These are phyloP conservation scores for Uropetala carovei DNA, from an alignment of 2,888 invertebrate genomes.

Conservation along the genomic window DNA sequence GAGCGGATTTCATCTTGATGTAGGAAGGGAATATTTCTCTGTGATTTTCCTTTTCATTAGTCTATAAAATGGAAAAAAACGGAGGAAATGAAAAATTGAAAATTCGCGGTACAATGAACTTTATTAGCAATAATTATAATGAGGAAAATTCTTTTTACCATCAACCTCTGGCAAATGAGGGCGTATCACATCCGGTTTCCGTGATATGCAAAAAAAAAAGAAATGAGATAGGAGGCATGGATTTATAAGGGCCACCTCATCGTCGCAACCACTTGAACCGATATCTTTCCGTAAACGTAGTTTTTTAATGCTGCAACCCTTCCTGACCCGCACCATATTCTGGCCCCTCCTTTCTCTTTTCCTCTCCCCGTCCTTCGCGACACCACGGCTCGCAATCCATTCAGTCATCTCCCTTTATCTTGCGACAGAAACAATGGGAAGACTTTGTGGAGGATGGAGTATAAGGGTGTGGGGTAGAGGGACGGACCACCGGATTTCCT, in stretches of 20 bases:
- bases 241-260: background rate
- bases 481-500: slow-evolving; percentile 31
- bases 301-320: background rate
- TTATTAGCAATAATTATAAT: too few species aligned
- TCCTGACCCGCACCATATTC: too few species aligned
- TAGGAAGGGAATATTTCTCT: too few species aligned
- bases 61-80: too few species aligned
- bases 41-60: too few species aligned
- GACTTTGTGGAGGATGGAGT: background rate
- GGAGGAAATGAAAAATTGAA: too few species aligned
- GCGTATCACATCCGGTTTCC: background rate
- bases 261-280: background rate
- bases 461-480: slow-evolving; percentile 3
- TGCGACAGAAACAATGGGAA: slow-evolving; percentile 58
- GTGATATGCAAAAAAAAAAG: background rate
- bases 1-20: too few species aligned
- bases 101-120: too few species aligned
- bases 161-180: background rate
- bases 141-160: background rate
- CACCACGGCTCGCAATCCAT: background rate
- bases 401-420: slow-evolving; percentile 25
- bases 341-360: slow-evolving; percentile 18
- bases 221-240: background rate
- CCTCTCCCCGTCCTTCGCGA: slow-evolving; percentile 66
- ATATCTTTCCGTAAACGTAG: slow-evolving; percentile 16